Base-by-base conservation (phyloP, 92 coral and sea anemone species). In the Heliopora coerulea region DNA sequence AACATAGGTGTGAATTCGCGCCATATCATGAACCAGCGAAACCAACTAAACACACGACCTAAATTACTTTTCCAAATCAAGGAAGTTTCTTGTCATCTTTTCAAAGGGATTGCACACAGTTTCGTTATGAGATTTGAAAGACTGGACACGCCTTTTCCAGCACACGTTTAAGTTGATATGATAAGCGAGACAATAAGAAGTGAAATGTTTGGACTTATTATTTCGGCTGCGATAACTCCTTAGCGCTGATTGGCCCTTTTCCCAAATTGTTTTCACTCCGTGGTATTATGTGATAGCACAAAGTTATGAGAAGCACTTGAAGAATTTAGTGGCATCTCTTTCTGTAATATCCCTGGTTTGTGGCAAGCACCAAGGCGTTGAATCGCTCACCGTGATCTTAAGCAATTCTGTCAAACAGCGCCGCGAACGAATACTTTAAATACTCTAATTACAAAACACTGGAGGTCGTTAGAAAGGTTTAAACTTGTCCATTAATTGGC, bases 151-250 rank as follows among this genome's bases (percentile, higher is more conserved):
- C 77, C 77, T 70, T n/a, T 70, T 91, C 91, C 96, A 88, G 87
- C 80, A 86, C 74, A 88, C 86, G 96, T 86, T 87, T 85, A 87
- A 86, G 84, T 88, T 83, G 83, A 87, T 91, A 87, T 91, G 96
- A 95, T 90, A 86, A 91, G 79, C 79, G 79, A 88, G 88, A 95
- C 99, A 95, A 95, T 89, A 83, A 82, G 84, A 88, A 86, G 86
- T 88, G 99, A 89, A 95, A 88, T 95, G 99, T 95, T 95, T 95
- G 91, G 93, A 90, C 96, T 87, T 86, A 95, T 95, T 90, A 95
- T 95, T 95, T 95, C 86, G 92, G 86, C 84, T 95, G 91, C 78
- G 93, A 87, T 82, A 82, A 79, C 67, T 82, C 76, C 84, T 83
- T 88, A 70, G 63, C 54, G 82, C 87, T 95, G 95, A 95, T 95